These are phyloP conservation scores for Psittacula echo DNA, from an alignment of 2,797 vertebrate species.

Conservation along the genomic window DNA sequence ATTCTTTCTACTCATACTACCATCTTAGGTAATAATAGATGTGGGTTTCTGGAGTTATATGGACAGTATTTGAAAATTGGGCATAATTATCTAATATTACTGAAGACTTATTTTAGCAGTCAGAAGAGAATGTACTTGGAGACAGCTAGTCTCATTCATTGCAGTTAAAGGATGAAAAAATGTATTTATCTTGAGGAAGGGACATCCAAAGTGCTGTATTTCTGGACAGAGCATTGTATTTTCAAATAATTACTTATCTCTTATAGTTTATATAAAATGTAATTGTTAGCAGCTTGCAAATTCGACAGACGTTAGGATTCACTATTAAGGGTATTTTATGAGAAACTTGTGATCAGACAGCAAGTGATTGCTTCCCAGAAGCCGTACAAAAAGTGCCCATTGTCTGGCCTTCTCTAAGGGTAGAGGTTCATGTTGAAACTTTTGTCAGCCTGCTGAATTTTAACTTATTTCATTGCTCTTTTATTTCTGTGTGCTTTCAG, in stretches of 20 bases:
- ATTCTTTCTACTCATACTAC: neutral
- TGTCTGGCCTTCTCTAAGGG: neutral
- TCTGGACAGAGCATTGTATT: neutral
- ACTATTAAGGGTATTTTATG: neutral
- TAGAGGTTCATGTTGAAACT: neutral
- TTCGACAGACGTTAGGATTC: neutral
- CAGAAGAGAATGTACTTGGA: neutral
- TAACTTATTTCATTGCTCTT: neutral
- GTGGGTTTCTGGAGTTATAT: neutral
- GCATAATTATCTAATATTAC: neutral
- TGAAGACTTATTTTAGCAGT: neutral
- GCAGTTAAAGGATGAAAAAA: neutral
- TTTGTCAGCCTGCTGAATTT: neutral
- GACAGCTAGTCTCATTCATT: neutral
- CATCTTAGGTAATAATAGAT: neutral
- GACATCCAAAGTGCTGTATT: neutral
- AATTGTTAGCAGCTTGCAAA: neutral
- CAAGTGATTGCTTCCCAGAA: neutral
- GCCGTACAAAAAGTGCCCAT: neutral
- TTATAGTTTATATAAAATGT: neutral
- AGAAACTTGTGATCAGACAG: neutral
- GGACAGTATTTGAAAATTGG: neutral
- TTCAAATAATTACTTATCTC: neutral
- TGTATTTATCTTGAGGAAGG: neutral
- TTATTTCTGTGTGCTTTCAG: slow-evolving; percentile 69